A percentile compares a stretch with the other conserved stretches of the same genome.
Evolutionary conservation across 2,888 invertebrate species (phyloP).

Genomic region (Allophyes oxyacanthae): DNA sequence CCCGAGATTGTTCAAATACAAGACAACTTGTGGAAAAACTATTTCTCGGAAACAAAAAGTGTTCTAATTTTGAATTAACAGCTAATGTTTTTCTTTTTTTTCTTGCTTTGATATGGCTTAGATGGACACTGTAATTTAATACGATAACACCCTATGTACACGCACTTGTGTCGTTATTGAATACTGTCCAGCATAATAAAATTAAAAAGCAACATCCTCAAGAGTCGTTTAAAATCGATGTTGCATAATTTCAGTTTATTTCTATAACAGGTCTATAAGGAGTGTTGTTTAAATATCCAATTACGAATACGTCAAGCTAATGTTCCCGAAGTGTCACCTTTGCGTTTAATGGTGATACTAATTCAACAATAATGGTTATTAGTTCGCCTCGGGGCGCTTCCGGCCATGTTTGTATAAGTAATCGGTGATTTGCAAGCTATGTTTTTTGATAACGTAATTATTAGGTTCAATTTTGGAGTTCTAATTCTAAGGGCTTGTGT

Average conservation of each 20-base stretch:
- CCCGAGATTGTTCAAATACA: too few species aligned
- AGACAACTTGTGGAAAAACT: too few species aligned
- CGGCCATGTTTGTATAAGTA: constrained; percentile 45
- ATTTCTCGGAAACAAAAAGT: too few species aligned
- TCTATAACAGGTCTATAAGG: constrained; percentile 28
- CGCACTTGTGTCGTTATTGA: too few species aligned
- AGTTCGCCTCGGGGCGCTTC: constrained; percentile 29
- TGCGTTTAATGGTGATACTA: constrained; percentile 62
- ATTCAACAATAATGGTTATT: constrained; percentile 65
- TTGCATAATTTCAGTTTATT: constrained; percentile 20
- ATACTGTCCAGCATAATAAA: neutral
- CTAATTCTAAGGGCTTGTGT: too few species aligned
- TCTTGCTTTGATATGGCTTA: too few species aligned
- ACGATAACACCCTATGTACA: too few species aligned
- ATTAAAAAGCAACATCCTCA: constrained; percentile 2
- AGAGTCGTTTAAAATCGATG: constrained; percentile 17
- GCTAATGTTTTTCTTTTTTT: too few species aligned
- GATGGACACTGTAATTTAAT: too few species aligned
- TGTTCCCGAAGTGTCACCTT: constrained; percentile 66
- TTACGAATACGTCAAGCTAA: constrained; percentile 64
- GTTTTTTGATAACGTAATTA: constrained; percentile 35
- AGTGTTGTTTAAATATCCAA: constrained; percentile 63
- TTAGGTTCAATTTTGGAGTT: neutral
- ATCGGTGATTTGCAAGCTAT: constrained; percentile 40
- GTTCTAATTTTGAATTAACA: too few species aligned